Conservation (phyloP, 2,797 vertebrate species). For the Jordanella pulchra region DNA sequence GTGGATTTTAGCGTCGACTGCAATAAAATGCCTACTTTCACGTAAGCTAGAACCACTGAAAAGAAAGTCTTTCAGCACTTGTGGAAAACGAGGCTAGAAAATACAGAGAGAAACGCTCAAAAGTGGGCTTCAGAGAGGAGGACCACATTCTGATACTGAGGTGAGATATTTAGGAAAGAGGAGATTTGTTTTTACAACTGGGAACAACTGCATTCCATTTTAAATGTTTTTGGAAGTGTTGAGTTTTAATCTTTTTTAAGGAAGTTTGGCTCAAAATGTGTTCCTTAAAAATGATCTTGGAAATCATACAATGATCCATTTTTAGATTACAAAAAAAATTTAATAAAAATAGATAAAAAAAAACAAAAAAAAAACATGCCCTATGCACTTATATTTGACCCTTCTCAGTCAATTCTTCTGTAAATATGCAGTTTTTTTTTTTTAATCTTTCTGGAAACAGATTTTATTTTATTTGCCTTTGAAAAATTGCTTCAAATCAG, state of each 20-base stretch:
- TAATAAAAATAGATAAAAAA: too few relatives aligned
- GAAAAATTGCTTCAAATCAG: too few relatives aligned
- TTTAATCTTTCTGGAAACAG: too few relatives aligned
- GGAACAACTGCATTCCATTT: conserved; percentile 65
- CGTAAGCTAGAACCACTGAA: conserved; percentile 5
- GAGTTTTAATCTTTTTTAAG: neutral
- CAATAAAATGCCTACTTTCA: conserved; percentile 12
- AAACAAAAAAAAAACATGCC: too few relatives aligned
- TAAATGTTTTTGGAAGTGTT: conserved; percentile 1
- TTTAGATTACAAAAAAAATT: too few relatives aligned
- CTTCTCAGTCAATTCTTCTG: too few relatives aligned
- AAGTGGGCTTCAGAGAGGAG: conserved; percentile 45
- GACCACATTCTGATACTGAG: conserved; percentile 62
- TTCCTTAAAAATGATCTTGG: too few relatives aligned
- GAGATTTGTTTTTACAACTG: conserved; percentile 67
- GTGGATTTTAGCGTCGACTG: conserved; percentile 47
- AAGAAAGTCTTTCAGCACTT: conserved; percentile 4
- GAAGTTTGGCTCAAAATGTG: too few relatives aligned
- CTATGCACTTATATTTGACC: too few relatives aligned
- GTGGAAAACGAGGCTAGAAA: neutral
- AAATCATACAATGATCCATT: too few relatives aligned
- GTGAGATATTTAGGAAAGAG: conserved; percentile 63
- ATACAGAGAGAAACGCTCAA: conserved; percentile 17
- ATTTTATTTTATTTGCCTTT: too few relatives aligned
- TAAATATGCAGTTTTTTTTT: too few relatives aligned